Conservation (phyloP, 92 coral and sea anemone species). For the Parazoanthus darwini region DNA sequence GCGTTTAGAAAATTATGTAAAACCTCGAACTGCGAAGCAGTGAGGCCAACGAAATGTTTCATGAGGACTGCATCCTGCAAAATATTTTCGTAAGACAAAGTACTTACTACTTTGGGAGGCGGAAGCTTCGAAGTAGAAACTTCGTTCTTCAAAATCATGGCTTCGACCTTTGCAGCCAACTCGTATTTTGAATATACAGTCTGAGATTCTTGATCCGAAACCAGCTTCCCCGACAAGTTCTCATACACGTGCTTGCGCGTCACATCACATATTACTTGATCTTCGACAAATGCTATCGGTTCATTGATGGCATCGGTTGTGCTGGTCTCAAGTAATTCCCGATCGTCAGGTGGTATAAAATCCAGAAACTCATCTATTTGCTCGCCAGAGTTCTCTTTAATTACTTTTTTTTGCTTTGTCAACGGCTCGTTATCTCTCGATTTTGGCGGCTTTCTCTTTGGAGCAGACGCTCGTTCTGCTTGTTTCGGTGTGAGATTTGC, state of each 20-base stretch:
- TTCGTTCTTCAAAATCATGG: constrained; percentile 53
- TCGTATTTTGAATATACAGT: constrained; percentile 58
- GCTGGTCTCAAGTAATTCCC: constrained; percentile 46
- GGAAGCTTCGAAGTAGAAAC: constrained; percentile 36
- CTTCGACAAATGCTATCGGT: constrained; percentile 43
- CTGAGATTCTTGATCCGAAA: constrained; percentile 54
- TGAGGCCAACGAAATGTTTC: constrained; percentile 49
- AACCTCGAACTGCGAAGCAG: constrained; percentile 63
- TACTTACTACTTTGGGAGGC: constrained; percentile 40
- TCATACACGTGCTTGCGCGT: constrained; percentile 51
- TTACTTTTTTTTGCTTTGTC: constrained; percentile 10
- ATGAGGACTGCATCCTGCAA: constrained; percentile 14
- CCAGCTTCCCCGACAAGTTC: constrained; percentile 55
- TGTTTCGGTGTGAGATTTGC: constrained; percentile 16
- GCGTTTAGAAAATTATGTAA: constrained; percentile 36
- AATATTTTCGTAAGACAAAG: constrained; percentile 33
- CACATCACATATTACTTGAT: constrained; percentile 50
- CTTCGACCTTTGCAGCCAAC: constrained; percentile 65
- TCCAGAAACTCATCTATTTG: constrained; percentile 41
- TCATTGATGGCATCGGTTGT: constrained; percentile 51
- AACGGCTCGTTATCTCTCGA: constrained; percentile 11
- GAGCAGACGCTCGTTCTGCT: constrained; percentile 10
- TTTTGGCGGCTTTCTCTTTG: constrained; percentile 48
- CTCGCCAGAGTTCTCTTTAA: constrained; percentile 42
- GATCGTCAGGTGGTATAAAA: constrained; percentile 45